Conservation (phyloP, 2,888 invertebrate genomes). For the Apodemia duryi region DNA sequence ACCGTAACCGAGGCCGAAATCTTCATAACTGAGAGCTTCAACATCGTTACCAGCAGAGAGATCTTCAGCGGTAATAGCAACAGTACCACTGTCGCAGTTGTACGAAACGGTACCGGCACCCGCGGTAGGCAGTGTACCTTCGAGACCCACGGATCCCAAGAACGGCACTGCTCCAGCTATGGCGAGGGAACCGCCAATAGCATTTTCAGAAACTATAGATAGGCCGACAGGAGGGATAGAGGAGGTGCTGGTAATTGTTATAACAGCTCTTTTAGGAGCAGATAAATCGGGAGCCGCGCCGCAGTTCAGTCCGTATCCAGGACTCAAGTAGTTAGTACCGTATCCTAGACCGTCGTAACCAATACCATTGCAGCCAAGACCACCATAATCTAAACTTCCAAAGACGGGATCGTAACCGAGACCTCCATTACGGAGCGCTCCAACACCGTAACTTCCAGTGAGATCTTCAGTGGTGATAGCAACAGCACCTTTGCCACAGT, state of each 20-base stretch:
- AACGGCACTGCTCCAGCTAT: too few species aligned
- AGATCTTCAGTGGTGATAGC: not conserved
- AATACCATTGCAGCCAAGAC: not conserved
- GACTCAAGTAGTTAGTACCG: not conserved
- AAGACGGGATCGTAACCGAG: not conserved
- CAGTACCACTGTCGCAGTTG: too few species aligned
- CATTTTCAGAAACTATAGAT: too few species aligned
- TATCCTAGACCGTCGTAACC: not conserved
- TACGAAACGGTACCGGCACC: too few species aligned
- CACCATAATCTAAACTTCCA: not conserved
- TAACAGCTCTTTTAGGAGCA: too few species aligned
- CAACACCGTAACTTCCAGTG: not conserved
- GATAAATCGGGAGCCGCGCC: too few species aligned
- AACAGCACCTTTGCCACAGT: too few species aligned
- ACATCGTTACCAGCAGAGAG: conserved; percentile 7
- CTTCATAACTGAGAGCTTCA: not conserved
- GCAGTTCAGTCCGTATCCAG: not conserved
- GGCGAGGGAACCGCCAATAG: too few species aligned
- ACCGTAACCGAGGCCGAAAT: not conserved
- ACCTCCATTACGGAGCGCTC: not conserved
- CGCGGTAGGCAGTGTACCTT: too few species aligned
- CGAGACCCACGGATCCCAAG: too few species aligned
- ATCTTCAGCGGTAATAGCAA: not conserved
- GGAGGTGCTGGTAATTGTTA: too few species aligned
- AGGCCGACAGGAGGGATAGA: too few species aligned